These are phyloP conservation scores for Zaprionus capensis DNA, from an alignment of 1,140 invertebrate genomes.

Conservation along the genomic window DNA sequence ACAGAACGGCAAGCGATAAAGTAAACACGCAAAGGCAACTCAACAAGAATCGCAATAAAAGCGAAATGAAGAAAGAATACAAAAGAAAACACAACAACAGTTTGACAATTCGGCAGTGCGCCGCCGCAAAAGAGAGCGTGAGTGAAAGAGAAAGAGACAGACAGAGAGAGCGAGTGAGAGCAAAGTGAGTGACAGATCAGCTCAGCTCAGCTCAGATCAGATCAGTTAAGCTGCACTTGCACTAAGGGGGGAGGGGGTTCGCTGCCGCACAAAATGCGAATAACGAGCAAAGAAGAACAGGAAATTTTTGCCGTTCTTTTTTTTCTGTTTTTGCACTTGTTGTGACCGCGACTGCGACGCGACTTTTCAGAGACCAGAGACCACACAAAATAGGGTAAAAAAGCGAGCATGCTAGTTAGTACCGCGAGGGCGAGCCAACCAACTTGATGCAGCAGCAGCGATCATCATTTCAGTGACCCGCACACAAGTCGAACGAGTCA, in stretches of 20 bases:
- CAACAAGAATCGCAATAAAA: constrained; percentile 22
- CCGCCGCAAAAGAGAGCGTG: neutral
- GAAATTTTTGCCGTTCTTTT: constrained; percentile 54
- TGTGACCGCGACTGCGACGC: constrained; percentile 49
- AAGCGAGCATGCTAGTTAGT: constrained; percentile 72
- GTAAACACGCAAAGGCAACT: constrained; percentile 46
- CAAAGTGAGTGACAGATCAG: constrained; percentile 41
- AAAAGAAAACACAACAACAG: constrained; percentile 16
- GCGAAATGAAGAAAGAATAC: constrained; percentile 23
- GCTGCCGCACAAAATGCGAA: constrained; percentile 77
- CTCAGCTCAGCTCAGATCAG: constrained; percentile 14
- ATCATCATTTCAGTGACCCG: constrained; percentile 1
- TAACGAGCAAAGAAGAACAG: constrained; percentile 75
- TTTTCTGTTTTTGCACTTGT: constrained; percentile 19
- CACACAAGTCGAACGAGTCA: constrained; percentile 14
- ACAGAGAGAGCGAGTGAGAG: neutral
- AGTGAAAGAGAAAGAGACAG: constrained; percentile 10
- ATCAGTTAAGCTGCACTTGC: constrained; percentile 38
- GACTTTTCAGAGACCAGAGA: constrained; percentile 54
- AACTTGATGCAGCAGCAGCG: constrained; percentile 42
- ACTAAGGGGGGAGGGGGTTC: neutral
- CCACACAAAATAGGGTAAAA: constrained; percentile 82
- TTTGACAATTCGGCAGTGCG: constrained; percentile 27
- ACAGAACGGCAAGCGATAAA: constrained; percentile 37
- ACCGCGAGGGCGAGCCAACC: constrained; percentile 63